A percentile compares a stretch with the other conserved stretches of the same genome.
These are phyloP conservation scores for Peromyscus aztecus DNA, from an alignment of 2,797 vertebrate genomes.

Conservation along the genomic window DNA sequence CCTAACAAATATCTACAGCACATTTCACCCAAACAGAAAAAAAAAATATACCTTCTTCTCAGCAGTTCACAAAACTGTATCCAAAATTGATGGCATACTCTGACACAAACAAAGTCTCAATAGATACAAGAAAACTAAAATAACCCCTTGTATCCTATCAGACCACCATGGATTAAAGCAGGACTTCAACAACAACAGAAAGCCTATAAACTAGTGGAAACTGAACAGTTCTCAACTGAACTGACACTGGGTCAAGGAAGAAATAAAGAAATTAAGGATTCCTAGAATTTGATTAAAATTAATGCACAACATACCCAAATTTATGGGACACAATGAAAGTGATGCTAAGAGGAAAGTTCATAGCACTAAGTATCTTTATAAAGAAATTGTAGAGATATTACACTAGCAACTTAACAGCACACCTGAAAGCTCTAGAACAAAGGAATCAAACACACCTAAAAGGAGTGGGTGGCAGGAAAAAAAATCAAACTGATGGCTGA, in stretches of 20 bases:
- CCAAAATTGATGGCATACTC: neutral
- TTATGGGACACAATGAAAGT: neutral
- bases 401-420: neutral
- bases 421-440: neutral
- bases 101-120: neutral
- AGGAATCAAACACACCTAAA: neutral
- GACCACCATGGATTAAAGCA: neutral
- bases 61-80: neutral
- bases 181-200: neutral
- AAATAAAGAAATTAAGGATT: neutral
- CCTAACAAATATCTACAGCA: neutral
- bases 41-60: neutral
- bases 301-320: neutral
- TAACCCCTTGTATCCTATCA: neutral
- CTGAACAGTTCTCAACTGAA: neutral
- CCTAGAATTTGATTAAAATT: neutral
- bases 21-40: neutral
- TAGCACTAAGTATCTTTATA: neutral
- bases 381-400: neutral
- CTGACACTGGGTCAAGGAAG: neutral
- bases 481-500: neutral
- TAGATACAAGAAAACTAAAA: neutral
- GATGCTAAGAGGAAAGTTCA: neutral
- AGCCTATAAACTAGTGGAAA: neutral
- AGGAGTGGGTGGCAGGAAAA: neutral